A percentile compares a stretch with the other conserved stretches of the same genome.
phyloP scores from a whole-genome alignment of 2,888 invertebrate species.

The Agriopis aurantiaria region DNA sequence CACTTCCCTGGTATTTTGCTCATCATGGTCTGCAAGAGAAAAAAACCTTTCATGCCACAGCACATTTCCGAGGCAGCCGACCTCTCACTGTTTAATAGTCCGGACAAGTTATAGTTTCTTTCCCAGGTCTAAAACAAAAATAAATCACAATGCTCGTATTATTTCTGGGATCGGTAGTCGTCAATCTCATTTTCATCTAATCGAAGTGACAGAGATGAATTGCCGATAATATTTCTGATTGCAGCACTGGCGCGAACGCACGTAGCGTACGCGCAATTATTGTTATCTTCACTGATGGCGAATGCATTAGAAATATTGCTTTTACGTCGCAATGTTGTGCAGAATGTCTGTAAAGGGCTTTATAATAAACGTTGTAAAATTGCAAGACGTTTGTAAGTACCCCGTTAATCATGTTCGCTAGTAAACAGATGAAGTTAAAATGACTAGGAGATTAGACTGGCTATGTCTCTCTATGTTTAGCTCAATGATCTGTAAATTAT shows the following conservation, averaged over 20 bases:
- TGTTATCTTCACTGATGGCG: not conserved
- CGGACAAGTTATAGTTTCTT: too few species aligned
- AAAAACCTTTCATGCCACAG: too few species aligned
- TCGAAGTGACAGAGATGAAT: not conserved
- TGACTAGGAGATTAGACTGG: not conserved
- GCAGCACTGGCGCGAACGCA: not conserved
- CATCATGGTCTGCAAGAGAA: too few species aligned
- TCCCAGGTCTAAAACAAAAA: too few species aligned
- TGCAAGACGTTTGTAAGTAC: not conserved
- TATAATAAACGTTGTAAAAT: not conserved
- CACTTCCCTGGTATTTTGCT: too few species aligned
- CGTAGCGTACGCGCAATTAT: not conserved
- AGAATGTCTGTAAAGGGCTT: not conserved
- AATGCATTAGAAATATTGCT: not conserved
- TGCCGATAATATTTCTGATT: not conserved
- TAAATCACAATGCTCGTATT: too few species aligned
- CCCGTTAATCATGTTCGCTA: not conserved
- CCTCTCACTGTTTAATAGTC: too few species aligned
- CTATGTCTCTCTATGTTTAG: not conserved
- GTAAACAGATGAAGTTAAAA: slow-evolving; percentile 2
- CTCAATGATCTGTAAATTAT: not conserved
- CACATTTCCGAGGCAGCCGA: too few species aligned
- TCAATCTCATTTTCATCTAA: too few species aligned
- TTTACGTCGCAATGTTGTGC: not conserved
- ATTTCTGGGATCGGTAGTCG: too few species aligned